These are phyloP conservation scores for Diaphora mendica DNA, from an alignment of 2,888 invertebrate genomes.

Conservation along the genomic window DNA sequence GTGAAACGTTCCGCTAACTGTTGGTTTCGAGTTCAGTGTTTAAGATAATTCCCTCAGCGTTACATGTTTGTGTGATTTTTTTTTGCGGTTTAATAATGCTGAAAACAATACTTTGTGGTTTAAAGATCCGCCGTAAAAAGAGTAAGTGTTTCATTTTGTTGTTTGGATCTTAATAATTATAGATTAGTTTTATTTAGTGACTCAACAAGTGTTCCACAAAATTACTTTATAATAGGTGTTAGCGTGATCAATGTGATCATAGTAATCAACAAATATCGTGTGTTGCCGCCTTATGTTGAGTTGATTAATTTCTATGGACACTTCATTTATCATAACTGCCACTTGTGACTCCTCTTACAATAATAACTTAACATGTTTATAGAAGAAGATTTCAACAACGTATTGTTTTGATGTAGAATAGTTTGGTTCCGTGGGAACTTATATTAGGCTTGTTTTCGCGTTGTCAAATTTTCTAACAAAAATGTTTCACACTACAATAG, in stretches of 20 bases:
- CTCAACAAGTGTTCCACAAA: conserved; percentile 22
- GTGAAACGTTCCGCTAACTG: conserved; percentile 65
- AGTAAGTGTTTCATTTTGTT: conserved; percentile 52
- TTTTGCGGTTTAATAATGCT: conserved; percentile 42
- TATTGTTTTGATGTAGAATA: conserved; percentile 32
- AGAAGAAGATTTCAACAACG: conserved; percentile 13
- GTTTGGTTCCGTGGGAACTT: conserved; percentile 44
- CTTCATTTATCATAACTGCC: conserved; percentile 52
- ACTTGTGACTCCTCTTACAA: conserved; percentile 19
- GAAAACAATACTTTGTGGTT: conserved; percentile 68
- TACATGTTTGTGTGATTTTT: conserved; percentile 67
- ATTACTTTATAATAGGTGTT: conserved; percentile 29
- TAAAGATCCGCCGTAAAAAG: conserved; percentile 69
- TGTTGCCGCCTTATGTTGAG: conserved; percentile 55
- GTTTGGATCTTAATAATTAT: conserved; percentile 18
- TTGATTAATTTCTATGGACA: conserved; percentile 44
- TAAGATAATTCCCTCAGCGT: conserved; percentile 71
- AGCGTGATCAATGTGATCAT: conserved; percentile 23
- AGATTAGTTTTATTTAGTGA: conserved; percentile 31
- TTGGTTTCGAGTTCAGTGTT: conserved; percentile 78
- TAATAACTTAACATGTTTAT: conserved; percentile 28
- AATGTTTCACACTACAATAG: conserved; percentile 35
- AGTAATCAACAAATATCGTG: conserved; percentile 28
- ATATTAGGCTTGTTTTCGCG: conserved; percentile 33
- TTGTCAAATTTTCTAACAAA: conserved; percentile 23